Evolutionary conservation across 2,888 invertebrate species (phyloP).

Genomic region (Synergus japonicus): DNA sequence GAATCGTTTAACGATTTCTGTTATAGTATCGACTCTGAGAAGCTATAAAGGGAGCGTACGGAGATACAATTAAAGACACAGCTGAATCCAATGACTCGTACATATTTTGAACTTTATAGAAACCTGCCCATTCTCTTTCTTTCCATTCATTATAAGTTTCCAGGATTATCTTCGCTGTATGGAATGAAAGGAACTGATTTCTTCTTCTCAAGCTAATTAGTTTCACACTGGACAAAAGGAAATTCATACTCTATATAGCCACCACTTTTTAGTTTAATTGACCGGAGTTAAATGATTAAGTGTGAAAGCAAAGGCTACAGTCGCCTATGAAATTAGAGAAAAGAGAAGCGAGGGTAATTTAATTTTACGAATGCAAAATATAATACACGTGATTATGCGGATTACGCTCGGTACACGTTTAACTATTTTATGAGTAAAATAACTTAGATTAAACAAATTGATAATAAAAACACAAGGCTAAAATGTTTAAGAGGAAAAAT

Average conservation of each 20-base stretch:
- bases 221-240: not conserved
- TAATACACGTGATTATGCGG: not conserved
- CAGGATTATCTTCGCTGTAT: not conserved
- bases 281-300: not conserved
- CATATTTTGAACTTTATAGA: slow-evolving; percentile 54
- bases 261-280: slow-evolving; percentile 1
- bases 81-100: slow-evolving; percentile 60
- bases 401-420: not conserved
- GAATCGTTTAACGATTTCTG: slow-evolving; percentile 58
- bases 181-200: slow-evolving; percentile 23
- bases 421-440: not conserved
- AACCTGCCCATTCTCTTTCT: slow-evolving; percentile 38
- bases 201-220: slow-evolving; percentile 5
- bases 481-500: too few species aligned
- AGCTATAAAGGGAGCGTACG: slow-evolving; percentile 53
- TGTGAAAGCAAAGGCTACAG: not conserved
- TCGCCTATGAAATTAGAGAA: slow-evolving; percentile 1
- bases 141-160: slow-evolving; percentile 14
- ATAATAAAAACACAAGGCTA: too few species aligned
- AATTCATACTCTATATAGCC: not conserved
- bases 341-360: not conserved
- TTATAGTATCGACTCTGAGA: slow-evolving; percentile 50
- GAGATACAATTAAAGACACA: slow-evolving; percentile 56
- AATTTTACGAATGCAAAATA: not conserved
- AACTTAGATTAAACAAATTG: not conserved